Conservation (phyloP, 2,797 vertebrate genomes). For the Pseudochirops cupreus region DNA sequence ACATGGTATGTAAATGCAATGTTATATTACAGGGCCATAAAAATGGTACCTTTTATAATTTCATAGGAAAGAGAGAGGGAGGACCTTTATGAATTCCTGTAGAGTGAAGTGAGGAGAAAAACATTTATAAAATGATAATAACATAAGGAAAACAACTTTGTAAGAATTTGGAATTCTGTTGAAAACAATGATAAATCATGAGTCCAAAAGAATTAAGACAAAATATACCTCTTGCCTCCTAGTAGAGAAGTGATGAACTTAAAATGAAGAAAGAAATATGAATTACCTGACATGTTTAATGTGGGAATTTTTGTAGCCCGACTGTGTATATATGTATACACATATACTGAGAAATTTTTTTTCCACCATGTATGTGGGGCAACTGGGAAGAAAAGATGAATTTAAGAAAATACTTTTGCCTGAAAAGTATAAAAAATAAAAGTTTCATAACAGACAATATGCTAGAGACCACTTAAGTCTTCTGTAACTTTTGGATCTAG, state of each 20-base stretch:
- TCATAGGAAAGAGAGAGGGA: background rate
- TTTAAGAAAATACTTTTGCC: background rate
- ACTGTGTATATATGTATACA: background rate
- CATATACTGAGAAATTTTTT: background rate
- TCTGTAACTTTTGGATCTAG: background rate
- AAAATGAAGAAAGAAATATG: background rate
- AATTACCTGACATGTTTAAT: background rate
- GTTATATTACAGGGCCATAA: background rate
- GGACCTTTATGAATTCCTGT: background rate
- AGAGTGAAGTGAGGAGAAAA: background rate
- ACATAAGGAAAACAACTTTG: background rate
- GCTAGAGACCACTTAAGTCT: background rate
- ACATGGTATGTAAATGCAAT: background rate
- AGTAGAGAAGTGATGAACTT: background rate
- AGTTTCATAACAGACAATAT: background rate
- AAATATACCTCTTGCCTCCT: background rate
- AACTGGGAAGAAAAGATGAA: background rate
- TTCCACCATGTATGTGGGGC: background rate
- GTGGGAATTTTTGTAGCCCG: background rate
- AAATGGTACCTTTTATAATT: background rate
- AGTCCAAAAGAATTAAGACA: background rate
- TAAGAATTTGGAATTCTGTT: background rate
- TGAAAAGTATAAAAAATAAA: background rate
- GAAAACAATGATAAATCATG: background rate
- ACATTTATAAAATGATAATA: background rate